Conservation (phyloP, 2,113 vertebrate species). For the Dinomys branickii region DNA sequence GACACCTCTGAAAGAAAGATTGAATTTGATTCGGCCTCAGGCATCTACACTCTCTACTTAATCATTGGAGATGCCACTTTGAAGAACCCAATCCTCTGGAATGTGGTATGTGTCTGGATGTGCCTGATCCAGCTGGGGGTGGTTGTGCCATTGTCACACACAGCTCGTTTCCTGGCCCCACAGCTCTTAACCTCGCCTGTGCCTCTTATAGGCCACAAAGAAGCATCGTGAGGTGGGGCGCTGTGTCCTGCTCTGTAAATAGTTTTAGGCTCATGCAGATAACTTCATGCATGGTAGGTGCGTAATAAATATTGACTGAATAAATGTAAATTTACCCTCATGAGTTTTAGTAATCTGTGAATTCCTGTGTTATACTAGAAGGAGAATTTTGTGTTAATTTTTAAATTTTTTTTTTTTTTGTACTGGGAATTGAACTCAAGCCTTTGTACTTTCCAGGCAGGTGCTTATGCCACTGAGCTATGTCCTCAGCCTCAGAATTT, state of each 20-base stretch:
- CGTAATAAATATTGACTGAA: background rate
- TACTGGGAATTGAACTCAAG: too few relatives aligned
- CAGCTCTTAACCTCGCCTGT: background rate
- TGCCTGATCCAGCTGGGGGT: background rate
- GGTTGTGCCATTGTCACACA: background rate
- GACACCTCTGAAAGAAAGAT: conserved; percentile 95
- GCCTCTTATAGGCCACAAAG: background rate
- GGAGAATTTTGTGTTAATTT: background rate
- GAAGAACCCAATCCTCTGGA: conserved; percentile 98
- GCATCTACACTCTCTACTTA: conserved; percentile 95
- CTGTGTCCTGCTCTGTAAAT: background rate
- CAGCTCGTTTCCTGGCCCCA: background rate
- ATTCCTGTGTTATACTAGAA: background rate
- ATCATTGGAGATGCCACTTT: conserved; percentile 98
- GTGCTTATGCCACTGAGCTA: too few relatives aligned
- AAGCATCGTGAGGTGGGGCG: background rate
- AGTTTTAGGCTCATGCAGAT: background rate
- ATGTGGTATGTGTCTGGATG: conserved; percentile 90
- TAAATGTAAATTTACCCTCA: background rate
- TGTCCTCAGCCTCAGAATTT: too few relatives aligned
- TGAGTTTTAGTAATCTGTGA: background rate
- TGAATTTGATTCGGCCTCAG: conserved; percentile 97
- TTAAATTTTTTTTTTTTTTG: too few relatives aligned
- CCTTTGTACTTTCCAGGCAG: too few relatives aligned
- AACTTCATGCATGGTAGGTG: background rate